A percentile compares a stretch with the other conserved stretches of the same genome.
Evolutionary conservation across 1,140 invertebrate species (phyloP).

Genomic region (Berghia stephanieae): DNA sequence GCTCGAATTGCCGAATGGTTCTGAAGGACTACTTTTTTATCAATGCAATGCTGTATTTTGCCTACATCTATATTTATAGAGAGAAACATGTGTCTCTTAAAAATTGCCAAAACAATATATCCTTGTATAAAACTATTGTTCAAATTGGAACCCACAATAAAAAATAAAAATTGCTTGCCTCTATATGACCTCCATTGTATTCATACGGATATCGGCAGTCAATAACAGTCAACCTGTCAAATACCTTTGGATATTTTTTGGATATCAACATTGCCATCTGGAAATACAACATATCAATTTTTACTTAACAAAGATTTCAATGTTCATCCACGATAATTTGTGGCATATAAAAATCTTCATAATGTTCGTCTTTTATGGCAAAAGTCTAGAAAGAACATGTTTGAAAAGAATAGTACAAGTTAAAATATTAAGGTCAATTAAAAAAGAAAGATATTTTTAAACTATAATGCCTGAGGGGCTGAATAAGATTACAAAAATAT

Average conservation of each 20-base stretch:
- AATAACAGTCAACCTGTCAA: conserved; percentile 62
- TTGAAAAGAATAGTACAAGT: too few relatives aligned
- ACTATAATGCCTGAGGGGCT: too few relatives aligned
- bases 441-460: too few relatives aligned
- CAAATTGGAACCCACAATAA: too few relatives aligned
- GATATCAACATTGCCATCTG: conserved; percentile 50
- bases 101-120: background rate
- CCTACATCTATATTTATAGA: background rate
- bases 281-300: conserved; percentile 22
- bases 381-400: too few relatives aligned
- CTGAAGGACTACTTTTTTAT: too few relatives aligned
- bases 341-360: too few relatives aligned
- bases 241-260: conserved; percentile 43
- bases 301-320: too few relatives aligned
- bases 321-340: too few relatives aligned
- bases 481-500: too few relatives aligned
- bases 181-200: conserved; percentile 92
- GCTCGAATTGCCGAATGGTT: background rate
- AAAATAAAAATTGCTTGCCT: conserved; percentile 44
- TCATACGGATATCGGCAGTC: conserved; percentile 92
- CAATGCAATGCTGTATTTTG: background rate
- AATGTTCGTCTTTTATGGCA: too few relatives aligned
- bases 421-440: too few relatives aligned
- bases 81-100: background rate
- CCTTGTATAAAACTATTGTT: background rate